Conservation (phyloP, 35 echinoderm and acorn worm species). For the Heliocidaris tuberculata region DNA sequence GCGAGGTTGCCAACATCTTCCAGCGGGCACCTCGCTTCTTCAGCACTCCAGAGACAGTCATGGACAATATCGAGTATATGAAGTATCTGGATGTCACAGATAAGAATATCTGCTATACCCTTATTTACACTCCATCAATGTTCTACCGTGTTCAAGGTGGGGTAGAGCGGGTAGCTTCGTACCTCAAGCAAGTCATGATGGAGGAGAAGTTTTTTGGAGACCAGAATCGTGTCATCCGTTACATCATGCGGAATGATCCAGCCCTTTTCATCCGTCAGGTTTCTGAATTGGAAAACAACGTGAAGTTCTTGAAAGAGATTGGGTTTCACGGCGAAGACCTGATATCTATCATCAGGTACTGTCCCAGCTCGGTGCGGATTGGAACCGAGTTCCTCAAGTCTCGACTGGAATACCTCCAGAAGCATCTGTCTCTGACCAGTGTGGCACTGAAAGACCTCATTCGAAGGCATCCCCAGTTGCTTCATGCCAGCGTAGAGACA, state of each 20-base stretch:
- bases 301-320: slow-evolving; percentile 48
- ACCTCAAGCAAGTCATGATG: slow-evolving; percentile 49
- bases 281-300: slow-evolving; percentile 56
- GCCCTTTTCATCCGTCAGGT: slow-evolving; percentile 56
- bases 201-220: slow-evolving; percentile 58
- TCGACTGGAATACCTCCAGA: slow-evolving; percentile 45
- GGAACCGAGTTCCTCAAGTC: slow-evolving; percentile 66
- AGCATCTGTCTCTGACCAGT: slow-evolving; percentile 37
- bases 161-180: slow-evolving; percentile 41
- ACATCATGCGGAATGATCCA: slow-evolving; percentile 65
- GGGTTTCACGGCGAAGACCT: slow-evolving; percentile 56
- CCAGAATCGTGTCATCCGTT: slow-evolving; percentile 22
- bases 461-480: slow-evolving; percentile 54
- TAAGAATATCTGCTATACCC: slow-evolving; percentile 60
- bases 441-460: slow-evolving; percentile 39
- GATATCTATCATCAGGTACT: slow-evolving; percentile 70
- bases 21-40: slow-evolving; percentile 69
- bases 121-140: slow-evolving; percentile 65
- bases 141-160: slow-evolving; percentile 67
- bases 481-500: slow-evolving; percentile 59
- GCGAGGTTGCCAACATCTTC: slow-evolving; percentile 61
- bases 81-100: slow-evolving; percentile 50
- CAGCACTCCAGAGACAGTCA: slow-evolving; percentile 36
- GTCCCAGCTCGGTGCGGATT: slow-evolving; percentile 67
- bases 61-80: slow-evolving; percentile 65